Percentiles rank a stretch among this genome's conserved stretches.
phyloP scores from a whole-genome alignment of 2,113 vertebrate species.

The Phainopepla nitens region DNA sequence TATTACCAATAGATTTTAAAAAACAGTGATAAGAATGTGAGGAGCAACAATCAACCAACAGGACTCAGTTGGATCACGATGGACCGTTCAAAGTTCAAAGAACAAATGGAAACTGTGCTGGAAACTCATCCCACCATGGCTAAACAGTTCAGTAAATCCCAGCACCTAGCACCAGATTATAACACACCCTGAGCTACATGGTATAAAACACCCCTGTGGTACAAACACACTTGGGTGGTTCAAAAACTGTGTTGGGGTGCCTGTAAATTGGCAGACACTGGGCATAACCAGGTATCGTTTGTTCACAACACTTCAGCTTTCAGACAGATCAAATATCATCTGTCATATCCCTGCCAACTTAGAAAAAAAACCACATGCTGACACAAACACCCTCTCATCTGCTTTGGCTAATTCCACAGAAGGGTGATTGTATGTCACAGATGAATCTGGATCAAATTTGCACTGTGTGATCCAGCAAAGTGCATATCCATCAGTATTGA shows the following conservation, averaged over 20 bases:
- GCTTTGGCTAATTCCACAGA: background rate
- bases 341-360: background rate
- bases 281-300: background rate
- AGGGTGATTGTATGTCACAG: background rate
- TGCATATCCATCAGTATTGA: background rate
- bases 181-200: background rate
- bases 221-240: background rate
- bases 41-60: background rate
- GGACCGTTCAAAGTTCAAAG: constrained; percentile 35
- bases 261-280: background rate
- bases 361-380: background rate
- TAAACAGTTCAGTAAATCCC: background rate
- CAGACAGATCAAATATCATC: background rate
- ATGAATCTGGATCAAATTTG: background rate
- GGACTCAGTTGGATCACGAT: background rate
- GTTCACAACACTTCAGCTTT: background rate
- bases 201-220: background rate
- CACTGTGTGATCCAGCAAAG: background rate
- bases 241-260: background rate
- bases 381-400: background rate
- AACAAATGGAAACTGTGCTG: background rate
- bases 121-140: background rate
- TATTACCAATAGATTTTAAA: background rate
- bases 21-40: background rate
- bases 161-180: background rate